These are phyloP conservation scores for Scaptomyza parva DNA, from an alignment of 2,888 invertebrate genomes.

Conservation along the genomic window DNA sequence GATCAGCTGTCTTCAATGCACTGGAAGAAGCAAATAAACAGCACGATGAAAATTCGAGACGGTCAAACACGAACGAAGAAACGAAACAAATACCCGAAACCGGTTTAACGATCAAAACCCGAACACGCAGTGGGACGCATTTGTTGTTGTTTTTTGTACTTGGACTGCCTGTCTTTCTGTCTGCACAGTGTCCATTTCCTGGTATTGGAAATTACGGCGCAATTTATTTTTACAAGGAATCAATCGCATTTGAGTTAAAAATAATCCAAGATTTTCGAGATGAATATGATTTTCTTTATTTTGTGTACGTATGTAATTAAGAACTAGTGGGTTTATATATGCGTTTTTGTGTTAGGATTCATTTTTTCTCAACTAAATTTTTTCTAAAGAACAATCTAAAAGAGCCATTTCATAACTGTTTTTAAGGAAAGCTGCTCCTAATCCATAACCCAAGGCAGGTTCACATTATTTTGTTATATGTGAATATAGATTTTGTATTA, in stretches of 20 bases:
- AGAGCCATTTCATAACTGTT: constrained; percentile 26
- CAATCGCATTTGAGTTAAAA: not conserved
- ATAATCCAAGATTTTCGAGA: constrained; percentile 9
- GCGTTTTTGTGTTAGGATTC: constrained; percentile 28
- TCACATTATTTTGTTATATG: constrained; percentile 22
- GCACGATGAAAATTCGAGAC: constrained; percentile 31
- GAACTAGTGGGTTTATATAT: constrained; percentile 47
- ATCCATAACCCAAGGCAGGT: constrained; percentile 30
- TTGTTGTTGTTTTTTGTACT: not conserved
- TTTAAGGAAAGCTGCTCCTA: constrained; percentile 32
- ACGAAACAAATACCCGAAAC: constrained; percentile 41
- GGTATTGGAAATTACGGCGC: not conserved
- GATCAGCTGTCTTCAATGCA: constrained; percentile 50
- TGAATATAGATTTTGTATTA: constrained; percentile 16
- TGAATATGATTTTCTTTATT: constrained; percentile 39
- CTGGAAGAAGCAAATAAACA: constrained; percentile 15
- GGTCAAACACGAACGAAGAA: not conserved
- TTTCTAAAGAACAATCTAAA: constrained; percentile 58
- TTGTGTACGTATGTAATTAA: constrained; percentile 49
- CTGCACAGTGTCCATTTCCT: constrained; percentile 2
- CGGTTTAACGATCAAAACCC: constrained; percentile 31
- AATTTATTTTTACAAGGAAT: not conserved
- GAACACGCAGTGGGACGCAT: constrained; percentile 19
- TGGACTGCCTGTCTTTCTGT: not conserved
- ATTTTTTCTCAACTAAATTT: too few relatives aligned